Percentiles rank a stretch among this genome's conserved stretches.
Conservation (phyloP, 2,113 vertebrate genomes). For the Nothobranchius kuhntae region DNA sequence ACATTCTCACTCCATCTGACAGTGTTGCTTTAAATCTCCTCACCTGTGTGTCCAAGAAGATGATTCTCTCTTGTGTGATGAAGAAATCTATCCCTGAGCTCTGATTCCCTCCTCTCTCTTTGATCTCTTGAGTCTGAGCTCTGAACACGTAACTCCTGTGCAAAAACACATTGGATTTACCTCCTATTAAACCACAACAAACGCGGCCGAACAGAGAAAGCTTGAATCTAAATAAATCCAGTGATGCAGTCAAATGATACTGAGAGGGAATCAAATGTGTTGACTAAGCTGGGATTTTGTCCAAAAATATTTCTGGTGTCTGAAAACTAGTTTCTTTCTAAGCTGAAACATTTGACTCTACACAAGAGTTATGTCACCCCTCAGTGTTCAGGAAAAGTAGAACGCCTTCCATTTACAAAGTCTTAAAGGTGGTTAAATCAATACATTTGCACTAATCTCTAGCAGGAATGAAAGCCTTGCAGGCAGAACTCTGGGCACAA, state of each 20-base stretch:
- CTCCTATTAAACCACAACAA: background rate
- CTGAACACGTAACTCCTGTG: conserved; percentile 87
- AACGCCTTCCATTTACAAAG: too few relatives aligned
- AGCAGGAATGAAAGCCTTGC: too few relatives aligned
- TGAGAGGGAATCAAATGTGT: background rate
- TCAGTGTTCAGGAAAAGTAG: too few relatives aligned
- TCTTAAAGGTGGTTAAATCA: too few relatives aligned
- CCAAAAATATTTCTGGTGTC: background rate
- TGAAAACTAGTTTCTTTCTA: too few relatives aligned
- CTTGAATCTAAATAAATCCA: background rate
- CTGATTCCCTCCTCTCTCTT: conserved; percentile 91
- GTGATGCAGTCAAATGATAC: background rate
- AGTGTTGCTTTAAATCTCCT: background rate
- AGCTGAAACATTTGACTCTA: background rate
- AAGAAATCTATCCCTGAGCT: conserved; percentile 93
- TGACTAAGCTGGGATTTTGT: background rate
- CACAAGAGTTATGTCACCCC: background rate
- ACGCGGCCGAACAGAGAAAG: background rate
- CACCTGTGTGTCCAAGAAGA: conserved; percentile 94
- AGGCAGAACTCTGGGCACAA: too few relatives aligned
- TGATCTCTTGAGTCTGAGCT: conserved; percentile 90
- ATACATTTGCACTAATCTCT: too few relatives aligned
- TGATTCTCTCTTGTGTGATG: conserved; percentile 92
- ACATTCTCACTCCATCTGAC: too few relatives aligned
- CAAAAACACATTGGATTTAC: background rate